Evolutionary conservation across 2,113 vertebrate species (phyloP).

Genomic region (Ptychochromis oligacanthus): DNA sequence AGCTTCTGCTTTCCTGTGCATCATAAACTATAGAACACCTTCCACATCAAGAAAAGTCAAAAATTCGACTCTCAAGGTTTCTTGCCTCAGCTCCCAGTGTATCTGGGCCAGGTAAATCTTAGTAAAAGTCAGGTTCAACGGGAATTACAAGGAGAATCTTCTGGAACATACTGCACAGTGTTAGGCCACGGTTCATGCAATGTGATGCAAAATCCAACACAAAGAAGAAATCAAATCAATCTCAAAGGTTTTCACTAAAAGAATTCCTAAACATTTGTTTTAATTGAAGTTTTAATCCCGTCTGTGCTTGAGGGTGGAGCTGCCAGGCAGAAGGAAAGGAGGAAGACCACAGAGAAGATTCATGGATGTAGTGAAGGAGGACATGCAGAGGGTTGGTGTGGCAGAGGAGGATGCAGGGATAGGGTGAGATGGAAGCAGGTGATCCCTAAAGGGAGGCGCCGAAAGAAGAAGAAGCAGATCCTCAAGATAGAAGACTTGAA

Average conservation of each 20-base stretch:
- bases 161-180: not conserved
- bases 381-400: not conserved
- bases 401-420: not conserved
- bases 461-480: not conserved
- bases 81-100: not conserved
- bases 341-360: not conserved
- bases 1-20: not conserved
- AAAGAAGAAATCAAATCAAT: not conserved
- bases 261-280: not conserved
- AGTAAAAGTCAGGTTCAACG: not conserved
- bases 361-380: not conserved
- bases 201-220: not conserved
- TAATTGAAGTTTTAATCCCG: not conserved
- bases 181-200: not conserved
- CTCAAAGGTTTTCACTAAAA: not conserved
- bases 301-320: not conserved
- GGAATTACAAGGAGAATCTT: not conserved
- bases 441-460: not conserved
- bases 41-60: not conserved
- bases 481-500: too few species aligned
- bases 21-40: not conserved
- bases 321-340: not conserved
- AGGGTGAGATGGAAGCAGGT: not conserved
- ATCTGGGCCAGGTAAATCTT: not conserved
- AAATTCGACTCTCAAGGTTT: not conserved